Base-by-base conservation (phyloP, 2,888 invertebrate species). In the Drosophila tanythrix region DNA sequence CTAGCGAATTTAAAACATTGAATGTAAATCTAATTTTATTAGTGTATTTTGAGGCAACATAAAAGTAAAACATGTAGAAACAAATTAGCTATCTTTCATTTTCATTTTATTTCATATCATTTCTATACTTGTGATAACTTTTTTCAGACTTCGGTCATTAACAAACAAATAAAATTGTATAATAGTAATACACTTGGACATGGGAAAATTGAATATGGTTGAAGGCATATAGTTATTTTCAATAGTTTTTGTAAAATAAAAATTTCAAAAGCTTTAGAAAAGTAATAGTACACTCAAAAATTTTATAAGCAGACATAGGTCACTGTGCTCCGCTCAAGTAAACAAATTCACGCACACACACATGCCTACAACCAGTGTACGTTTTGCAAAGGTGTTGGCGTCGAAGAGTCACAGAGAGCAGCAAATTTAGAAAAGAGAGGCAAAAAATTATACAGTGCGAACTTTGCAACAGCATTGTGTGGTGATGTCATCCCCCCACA, bases 401-500 rank as follows among this genome's bases (percentile, higher is more conserved):
- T 65, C 33, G 52, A 63, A 65, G 68, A 66, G 35, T 66, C 25
- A 43, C 50, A 60, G 67, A 65, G 77, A 59, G 62, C 21, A 59
- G 43, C 18, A 51, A 61, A 61, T 51, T 60, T 40, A 66, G 36
- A 58, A 46, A 56, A 68, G 69, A 53, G 68, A 74, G 59, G 52
- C 48, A 55, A 63, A 52, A 71, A 69, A 43, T 53, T 18, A 62
- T 78, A 78, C 55, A 67, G 76, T 76, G 73, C 67, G 71, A 74
- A 85, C 70, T 79, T 81, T 68, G 70, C 52, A 63, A 73, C 64
- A 64, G 67, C 70, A 77, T 51, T 52, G 59, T 67, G 57, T 74
- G 90, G 90, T 89, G 87, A 87, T 87, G 87, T 87, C 87, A 89
- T 89, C 86, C 83, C 74, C 76, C 73, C 64, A 76, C 74, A 76